Evolutionary conservation across 2,888 invertebrate genomes (phyloP), one percentile per base, ranked within the genome.

Genomic region (Malthinus seriepunctatus): DNA sequence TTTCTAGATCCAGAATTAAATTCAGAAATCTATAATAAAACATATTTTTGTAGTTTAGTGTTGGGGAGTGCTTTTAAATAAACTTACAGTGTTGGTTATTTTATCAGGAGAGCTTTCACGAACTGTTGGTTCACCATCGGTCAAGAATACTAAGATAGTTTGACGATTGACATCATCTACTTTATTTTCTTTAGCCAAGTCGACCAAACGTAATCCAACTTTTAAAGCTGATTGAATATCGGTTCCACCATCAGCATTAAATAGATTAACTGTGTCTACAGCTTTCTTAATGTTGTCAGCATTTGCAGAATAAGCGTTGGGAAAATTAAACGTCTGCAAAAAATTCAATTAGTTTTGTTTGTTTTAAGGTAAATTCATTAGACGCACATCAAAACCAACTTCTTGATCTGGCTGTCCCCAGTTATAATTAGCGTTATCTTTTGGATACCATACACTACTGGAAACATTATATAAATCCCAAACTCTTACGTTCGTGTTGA

Each of bases 221-320:
- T 82, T 79, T 4, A 90, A 71, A 0, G 89, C 88, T 56, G 83
- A 83, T 65, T 84, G 81, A 64, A 90, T 89, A 69, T 90, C 87
- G 3, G 90, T 90, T 38, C 87, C 85, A 64, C 86, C 87, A 38
- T 74, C 73, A 1, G 86, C 85, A 37, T 76, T 73, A 45, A 87
- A 76, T 63, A 83, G 76, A 52, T 81, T 78, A 31, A 87, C 80
- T 59, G 86, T 83, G 63, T 81, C 71, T 70, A 84, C 84, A 1
- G 87, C 87, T 65, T 83, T 84, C 12, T 83, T 79, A 8, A 86
- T 81, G 73, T 86, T 85, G 33, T 82, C 81, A 0, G 78, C 71
- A 0, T 80, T 83, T 9, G 82, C 87, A 32, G 76, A 78, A 15
- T 80, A 81, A 0, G 86, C 83, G 10, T 82, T 76, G 51, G 84